Conservation (phyloP, 2,113 vertebrate genomes). For the Percopsis transmontana region DNA sequence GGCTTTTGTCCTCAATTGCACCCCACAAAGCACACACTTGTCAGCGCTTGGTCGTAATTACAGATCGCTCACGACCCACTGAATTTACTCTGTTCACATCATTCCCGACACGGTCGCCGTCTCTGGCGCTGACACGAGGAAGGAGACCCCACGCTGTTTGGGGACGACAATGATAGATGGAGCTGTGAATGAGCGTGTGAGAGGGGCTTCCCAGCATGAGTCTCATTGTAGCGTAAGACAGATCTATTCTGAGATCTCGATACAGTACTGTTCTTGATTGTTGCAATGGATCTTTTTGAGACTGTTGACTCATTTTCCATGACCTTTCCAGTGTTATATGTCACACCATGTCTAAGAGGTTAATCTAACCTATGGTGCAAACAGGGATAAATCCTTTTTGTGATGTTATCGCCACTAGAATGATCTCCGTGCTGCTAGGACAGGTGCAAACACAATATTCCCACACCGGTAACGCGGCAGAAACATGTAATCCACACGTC, state of each 20-base stretch:
- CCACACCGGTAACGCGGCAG: neutral
- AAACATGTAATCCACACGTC: slow-evolving; percentile 28
- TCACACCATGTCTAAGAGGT: neutral
- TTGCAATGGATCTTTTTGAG: no score
- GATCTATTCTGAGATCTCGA: neutral
- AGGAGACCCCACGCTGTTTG: neutral
- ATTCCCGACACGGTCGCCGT: slow-evolving; percentile 7
- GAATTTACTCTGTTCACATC: neutral
- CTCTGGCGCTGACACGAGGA: slow-evolving; percentile 4
- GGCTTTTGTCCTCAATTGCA: neutral
- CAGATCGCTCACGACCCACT: neutral
- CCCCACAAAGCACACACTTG: neutral
- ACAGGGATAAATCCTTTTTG: neutral
- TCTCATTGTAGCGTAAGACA: neutral
- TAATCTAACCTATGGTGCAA: slow-evolving; percentile 3
- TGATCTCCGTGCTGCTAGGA: neutral
- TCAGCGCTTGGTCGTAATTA: slow-evolving; percentile 8
- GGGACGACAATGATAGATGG: slow-evolving; percentile 21
- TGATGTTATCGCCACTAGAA: neutral
- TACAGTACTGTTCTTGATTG: neutral
- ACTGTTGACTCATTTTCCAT: neutral
- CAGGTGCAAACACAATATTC: slow-evolving; percentile 6
- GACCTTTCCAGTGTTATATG: neutral
- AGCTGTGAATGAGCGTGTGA: neutral
- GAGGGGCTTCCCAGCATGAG: neutral